A percentile compares a stretch with the other conserved stretches of the same genome.
These are phyloP conservation scores for Scrobipalpa atriplicella DNA, from an alignment of 2,888 invertebrate genomes.

Conservation along the genomic window DNA sequence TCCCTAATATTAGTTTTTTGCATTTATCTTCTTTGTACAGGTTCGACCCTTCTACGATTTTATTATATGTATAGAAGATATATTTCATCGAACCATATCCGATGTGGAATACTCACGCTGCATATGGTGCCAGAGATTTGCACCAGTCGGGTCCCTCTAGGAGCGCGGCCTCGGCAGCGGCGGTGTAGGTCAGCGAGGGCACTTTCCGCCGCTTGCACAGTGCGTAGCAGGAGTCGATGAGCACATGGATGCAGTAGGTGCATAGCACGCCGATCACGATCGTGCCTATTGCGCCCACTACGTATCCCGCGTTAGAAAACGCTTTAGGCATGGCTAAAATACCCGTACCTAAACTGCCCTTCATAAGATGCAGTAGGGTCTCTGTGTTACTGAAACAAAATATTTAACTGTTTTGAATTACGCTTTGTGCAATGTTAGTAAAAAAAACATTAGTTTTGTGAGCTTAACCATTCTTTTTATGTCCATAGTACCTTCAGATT, in stretches of 20 bases:
- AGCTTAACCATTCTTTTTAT: no score
- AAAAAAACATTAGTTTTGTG: no score
- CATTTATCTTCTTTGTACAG: no score
- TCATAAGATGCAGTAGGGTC: constrained; percentile 92
- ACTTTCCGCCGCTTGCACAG: constrained; percentile 82
- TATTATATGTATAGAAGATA: neutral
- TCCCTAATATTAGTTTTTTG: no score
- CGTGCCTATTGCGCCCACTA: constrained; percentile 91
- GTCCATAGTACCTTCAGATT: no score
- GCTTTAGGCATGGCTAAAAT: constrained; percentile 96
- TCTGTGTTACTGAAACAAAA: constrained; percentile 85
- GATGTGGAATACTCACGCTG: constrained; percentile 81
- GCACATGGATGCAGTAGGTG: constrained; percentile 96
- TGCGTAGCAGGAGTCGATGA: constrained; percentile 87
- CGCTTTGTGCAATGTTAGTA: neutral
- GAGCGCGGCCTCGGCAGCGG: constrained; percentile 90
- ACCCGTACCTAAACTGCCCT: constrained; percentile 96
- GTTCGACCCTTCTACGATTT: no score
- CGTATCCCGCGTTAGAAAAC: constrained; percentile 91
- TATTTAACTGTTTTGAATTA: neutral
- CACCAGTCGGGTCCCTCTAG: constrained; percentile 88
- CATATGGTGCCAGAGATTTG: constrained; percentile 84
- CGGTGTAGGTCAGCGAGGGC: constrained; percentile 90
- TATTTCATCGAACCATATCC: neutral
- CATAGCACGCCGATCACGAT: constrained; percentile 93